phyloP scores from a whole-genome alignment of 2,113 vertebrate species.

The Malurus elegans region DNA sequence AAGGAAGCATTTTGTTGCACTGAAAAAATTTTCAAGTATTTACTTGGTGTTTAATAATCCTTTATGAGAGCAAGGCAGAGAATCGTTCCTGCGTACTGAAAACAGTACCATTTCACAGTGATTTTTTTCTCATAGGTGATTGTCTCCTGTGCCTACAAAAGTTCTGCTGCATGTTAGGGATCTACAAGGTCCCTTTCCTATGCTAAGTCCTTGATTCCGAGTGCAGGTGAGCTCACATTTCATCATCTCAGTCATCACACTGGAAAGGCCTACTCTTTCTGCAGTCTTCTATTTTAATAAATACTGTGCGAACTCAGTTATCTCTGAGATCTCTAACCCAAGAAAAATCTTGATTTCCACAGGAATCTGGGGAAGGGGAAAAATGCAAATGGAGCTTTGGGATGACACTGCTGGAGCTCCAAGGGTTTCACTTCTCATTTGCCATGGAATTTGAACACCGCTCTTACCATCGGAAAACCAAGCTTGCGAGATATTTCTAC shows the following conservation, averaged over 20 bases:
- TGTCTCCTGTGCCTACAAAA: neutral
- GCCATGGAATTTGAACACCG: neutral
- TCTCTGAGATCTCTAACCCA: neutral
- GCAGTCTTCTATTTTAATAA: neutral
- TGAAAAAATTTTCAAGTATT: neutral
- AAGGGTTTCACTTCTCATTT: neutral
- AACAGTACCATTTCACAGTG: neutral
- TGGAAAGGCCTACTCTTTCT: neutral
- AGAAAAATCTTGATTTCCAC: neutral
- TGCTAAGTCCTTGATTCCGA: neutral
- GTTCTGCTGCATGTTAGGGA: neutral
- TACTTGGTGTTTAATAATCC: neutral
- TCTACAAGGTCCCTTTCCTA: neutral
- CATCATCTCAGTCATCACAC: neutral
- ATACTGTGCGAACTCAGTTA: neutral
- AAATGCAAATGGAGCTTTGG: neutral
- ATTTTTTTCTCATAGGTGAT: neutral
- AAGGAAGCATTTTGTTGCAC: neutral
- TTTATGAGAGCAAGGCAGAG: neutral
- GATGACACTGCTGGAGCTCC: neutral
- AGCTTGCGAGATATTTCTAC: slow-evolving; percentile 91
- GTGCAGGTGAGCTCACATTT: neutral
- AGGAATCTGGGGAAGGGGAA: neutral
- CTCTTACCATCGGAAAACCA: slow-evolving; percentile 92
- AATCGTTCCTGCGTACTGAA: neutral